Evolutionary conservation across 2,113 vertebrate genomes (phyloP).

Genomic region (Pedionomus torquatus): DNA sequence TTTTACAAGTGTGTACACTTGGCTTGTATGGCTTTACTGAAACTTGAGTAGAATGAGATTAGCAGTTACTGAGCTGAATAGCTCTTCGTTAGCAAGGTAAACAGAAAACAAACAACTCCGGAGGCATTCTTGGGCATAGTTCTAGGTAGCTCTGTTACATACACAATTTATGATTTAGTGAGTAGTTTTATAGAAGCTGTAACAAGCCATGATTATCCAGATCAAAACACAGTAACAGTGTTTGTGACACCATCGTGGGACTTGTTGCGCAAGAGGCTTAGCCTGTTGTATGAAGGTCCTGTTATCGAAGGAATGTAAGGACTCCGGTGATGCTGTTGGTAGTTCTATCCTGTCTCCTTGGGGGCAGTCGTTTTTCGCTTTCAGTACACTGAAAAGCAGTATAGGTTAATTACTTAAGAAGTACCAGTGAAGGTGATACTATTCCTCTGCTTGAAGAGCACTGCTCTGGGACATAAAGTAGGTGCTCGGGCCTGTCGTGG

Average conservation of each 20-base stretch:
- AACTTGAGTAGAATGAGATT: not conserved
- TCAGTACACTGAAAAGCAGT: not conserved
- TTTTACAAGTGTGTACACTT: accelerated
- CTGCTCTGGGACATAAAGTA: not conserved
- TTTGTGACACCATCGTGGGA: not conserved
- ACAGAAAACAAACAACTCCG: not conserved
- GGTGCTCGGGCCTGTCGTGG: not conserved
- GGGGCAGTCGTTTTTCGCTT: not conserved
- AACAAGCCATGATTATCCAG: not conserved
- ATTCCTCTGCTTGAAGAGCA: not conserved
- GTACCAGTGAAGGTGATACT: not conserved
- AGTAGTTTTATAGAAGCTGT: not conserved
- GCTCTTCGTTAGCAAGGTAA: not conserved
- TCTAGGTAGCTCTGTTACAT: not conserved
- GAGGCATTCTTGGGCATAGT: not conserved
- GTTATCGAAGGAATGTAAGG: not conserved
- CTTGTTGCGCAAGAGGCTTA: not conserved
- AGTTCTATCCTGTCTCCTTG: not conserved
- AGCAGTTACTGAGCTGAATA: not conserved
- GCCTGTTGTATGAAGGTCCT: not conserved
- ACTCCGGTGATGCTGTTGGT: not conserved
- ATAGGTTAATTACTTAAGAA: not conserved
- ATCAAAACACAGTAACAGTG: not conserved
- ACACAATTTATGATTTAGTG: not conserved
- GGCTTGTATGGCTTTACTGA: not conserved